Evolutionary conservation across 1,140 invertebrate genomes (phyloP).

Genomic region (Lordiphosa mommai): DNA sequence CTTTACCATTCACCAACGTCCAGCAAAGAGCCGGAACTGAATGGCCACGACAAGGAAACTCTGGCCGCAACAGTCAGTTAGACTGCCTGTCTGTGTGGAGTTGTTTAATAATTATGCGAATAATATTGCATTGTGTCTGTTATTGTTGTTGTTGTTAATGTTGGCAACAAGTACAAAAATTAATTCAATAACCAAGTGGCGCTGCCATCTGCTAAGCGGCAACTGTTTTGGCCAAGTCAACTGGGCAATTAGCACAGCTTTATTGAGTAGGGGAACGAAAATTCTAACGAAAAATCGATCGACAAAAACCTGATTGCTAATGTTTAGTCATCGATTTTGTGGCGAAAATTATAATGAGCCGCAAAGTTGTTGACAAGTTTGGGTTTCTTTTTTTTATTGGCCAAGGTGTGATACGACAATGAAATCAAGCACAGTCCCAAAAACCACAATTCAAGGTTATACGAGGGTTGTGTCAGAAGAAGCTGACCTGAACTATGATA

Average conservation of each 20-base stretch:
- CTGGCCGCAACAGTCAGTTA: constrained; percentile 46
- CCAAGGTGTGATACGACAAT: constrained; percentile 40
- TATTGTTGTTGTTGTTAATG: background rate
- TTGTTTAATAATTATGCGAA: constrained; percentile 56
- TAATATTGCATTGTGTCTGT: constrained; percentile 40
- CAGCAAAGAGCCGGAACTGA: constrained; percentile 51
- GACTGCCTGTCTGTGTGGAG: constrained; percentile 43
- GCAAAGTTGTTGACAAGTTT: constrained; percentile 45
- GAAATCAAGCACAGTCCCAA: constrained; percentile 54
- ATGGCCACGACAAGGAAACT: constrained; percentile 14
- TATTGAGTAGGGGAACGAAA: constrained; percentile 20
- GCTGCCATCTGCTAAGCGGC: constrained; percentile 7
- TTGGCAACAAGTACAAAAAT: constrained; percentile 54
- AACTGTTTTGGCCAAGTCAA: constrained; percentile 38
- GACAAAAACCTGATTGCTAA: constrained; percentile 48
- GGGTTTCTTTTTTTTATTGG: constrained; percentile 7
- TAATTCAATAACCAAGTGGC: constrained; percentile 47
- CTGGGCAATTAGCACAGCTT: constrained; percentile 2
- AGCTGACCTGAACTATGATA: no score
- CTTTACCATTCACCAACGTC: constrained; percentile 33
- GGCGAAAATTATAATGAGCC: constrained; percentile 68
- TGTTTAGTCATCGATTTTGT: constrained; percentile 58
- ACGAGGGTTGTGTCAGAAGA: background rate
- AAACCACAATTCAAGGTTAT: constrained; percentile 50
- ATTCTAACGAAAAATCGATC: constrained; percentile 39